Conservation (phyloP, 1,140 invertebrate genomes). For the Drosophila nigrodunni region DNA sequence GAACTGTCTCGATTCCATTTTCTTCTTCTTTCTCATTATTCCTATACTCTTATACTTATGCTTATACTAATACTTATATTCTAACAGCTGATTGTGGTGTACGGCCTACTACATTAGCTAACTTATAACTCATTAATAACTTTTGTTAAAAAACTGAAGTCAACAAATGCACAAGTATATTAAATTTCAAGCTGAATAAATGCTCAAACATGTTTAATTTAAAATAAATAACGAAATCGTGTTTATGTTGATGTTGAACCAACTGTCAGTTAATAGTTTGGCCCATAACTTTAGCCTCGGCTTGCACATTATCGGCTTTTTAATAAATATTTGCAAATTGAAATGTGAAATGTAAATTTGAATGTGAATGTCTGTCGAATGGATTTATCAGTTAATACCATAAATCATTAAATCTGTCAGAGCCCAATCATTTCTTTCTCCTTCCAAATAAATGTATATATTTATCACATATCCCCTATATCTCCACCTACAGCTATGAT, state of each 20-base stretch:
- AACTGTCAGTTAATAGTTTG: conserved; percentile 23
- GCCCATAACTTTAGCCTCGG: conserved; percentile 9
- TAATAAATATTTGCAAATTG: conserved; percentile 58
- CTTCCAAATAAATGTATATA: too few species aligned
- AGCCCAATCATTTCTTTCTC: background rate
- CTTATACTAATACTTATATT: too few species aligned
- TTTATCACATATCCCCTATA: background rate
- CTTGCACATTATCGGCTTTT: conserved; percentile 33
- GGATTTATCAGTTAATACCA: conserved; percentile 58
- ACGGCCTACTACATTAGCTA: too few species aligned
- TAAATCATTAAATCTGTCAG: conserved; percentile 43
- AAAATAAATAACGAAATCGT: conserved; percentile 16
- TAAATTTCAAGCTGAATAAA: background rate
- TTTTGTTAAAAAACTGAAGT: background rate
- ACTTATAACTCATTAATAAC: background rate
- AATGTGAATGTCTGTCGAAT: conserved; percentile 28
- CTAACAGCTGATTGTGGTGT: too few species aligned
- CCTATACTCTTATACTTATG: too few species aligned
- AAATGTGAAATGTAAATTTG: conserved; percentile 50
- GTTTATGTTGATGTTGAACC: conserved; percentile 10
- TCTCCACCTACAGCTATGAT: background rate
- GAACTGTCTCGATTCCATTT: too few species aligned
- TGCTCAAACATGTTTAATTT: background rate
- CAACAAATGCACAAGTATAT: background rate
- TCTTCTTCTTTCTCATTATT: too few species aligned